These are phyloP conservation scores for Drosophila virilis DNA, from an alignment of 1,140 invertebrate species.

Conservation along the genomic window DNA sequence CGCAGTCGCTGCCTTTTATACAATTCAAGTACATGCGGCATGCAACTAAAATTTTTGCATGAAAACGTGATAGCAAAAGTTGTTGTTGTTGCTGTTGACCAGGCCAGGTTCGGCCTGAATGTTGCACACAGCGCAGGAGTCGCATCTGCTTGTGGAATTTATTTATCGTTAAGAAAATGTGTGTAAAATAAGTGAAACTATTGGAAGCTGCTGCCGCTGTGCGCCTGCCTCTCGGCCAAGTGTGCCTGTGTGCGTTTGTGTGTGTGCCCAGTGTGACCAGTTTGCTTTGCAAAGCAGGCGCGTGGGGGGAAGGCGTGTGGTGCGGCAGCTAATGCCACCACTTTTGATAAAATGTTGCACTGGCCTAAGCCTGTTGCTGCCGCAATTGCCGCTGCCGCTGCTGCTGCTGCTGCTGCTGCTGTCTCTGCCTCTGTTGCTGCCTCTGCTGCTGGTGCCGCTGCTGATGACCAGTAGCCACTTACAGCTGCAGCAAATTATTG, in stretches of 20 bases:
- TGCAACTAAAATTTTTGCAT: slow-evolving; percentile 74
- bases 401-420: slow-evolving; percentile 7
- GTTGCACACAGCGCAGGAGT: slow-evolving; percentile 39
- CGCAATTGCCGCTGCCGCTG: not conserved
- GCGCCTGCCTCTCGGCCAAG: slow-evolving; percentile 25
- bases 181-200: slow-evolving; percentile 82
- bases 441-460: slow-evolving; percentile 28
- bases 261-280: slow-evolving; percentile 65
- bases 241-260: slow-evolving; percentile 6
- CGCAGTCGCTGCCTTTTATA: not conserved
- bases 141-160: slow-evolving; percentile 80
- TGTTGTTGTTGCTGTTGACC: slow-evolving; percentile 47
- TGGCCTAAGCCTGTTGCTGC: slow-evolving; percentile 71
- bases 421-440: not conserved
- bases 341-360: slow-evolving; percentile 78
- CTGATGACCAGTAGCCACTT: slow-evolving; percentile 77
- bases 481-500: slow-evolving; percentile 70
- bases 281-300: slow-evolving; percentile 41
- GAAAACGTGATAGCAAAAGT: slow-evolving; percentile 80
- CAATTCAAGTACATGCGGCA: slow-evolving; percentile 74
- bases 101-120: slow-evolving; percentile 45
- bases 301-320: not conserved
- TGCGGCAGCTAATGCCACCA: slow-evolving; percentile 68
- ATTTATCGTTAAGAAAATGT: slow-evolving; percentile 81
- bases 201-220: slow-evolving; percentile 61